Evolutionary conservation across 2,113 vertebrate species (phyloP).

Genomic region (Scytalopus superciliaris): DNA sequence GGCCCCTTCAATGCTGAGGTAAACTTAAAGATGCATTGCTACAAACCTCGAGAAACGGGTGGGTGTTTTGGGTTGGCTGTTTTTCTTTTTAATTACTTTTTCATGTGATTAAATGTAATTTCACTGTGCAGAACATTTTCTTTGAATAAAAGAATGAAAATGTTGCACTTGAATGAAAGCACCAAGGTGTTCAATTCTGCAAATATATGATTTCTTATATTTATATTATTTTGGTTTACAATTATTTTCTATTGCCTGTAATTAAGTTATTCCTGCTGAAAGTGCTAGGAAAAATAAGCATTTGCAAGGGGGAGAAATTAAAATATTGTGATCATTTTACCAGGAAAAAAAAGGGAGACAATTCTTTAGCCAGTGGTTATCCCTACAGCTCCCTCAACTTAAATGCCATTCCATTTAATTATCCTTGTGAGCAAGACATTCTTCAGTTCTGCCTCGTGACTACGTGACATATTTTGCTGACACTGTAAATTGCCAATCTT

Average conservation of each 20-base stretch:
- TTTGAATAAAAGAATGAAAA: not conserved
- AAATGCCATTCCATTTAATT: constrained; percentile 34
- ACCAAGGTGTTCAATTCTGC: not conserved
- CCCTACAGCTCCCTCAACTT: not conserved
- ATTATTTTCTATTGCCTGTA: not conserved
- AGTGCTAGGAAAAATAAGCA: not conserved
- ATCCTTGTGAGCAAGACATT: not conserved
- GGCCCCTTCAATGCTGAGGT: constrained; percentile 2
- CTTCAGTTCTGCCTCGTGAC: not conserved
- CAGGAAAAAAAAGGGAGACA: accelerated
- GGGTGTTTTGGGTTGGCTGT: not conserved
- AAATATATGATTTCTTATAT: not conserved
- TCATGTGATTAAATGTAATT: not conserved
- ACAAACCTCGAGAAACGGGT: not conserved
- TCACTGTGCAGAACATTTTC: not conserved
- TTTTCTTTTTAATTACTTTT: not conserved
- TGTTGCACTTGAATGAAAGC: not conserved
- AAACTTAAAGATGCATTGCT: constrained; percentile 48
- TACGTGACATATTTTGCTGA: constrained; percentile 14
- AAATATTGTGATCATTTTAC: not conserved
- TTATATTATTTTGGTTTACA: not conserved
- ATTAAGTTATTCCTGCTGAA: not conserved
- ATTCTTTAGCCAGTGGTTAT: not conserved
- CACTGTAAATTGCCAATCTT: not conserved
- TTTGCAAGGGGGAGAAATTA: not conserved